A percentile compares a stretch with the other conserved stretches of the same genome.
phyloP scores from a whole-genome alignment of 92 coral and sea anemone genomes.

The Epizoanthus rinbou region DNA sequence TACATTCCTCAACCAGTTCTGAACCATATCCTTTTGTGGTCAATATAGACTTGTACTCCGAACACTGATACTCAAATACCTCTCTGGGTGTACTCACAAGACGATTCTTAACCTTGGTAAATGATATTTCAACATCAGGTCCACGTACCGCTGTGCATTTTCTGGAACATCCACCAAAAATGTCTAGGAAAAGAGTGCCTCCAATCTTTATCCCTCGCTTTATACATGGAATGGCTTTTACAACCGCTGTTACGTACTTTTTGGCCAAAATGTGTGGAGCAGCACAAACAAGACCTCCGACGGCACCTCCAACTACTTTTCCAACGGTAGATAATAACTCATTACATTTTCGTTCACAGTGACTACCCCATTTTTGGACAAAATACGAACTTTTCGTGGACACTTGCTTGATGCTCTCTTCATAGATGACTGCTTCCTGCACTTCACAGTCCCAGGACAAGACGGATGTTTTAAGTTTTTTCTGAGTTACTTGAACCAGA shows the following conservation, averaged over 20 bases:
- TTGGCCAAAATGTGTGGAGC: neutral
- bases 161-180: constrained; percentile 24
- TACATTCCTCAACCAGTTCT: neutral
- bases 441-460: neutral
- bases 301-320: neutral
- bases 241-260: neutral
- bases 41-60: neutral
- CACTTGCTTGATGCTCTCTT: constrained; percentile 8
- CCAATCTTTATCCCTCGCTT: no score
- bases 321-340: no score
- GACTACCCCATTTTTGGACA: constrained; percentile 7
- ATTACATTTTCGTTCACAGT: neutral
- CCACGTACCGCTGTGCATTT: constrained; percentile 14
- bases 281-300: constrained; percentile 8
- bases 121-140: neutral
- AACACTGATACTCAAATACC: neutral
- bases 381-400: neutral
- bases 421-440: neutral
- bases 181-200: neutral
- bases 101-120: neutral
- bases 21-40: constrained; percentile 16
- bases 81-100: neutral
- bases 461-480: neutral
- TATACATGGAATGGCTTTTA: no score
- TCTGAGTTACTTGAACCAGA: constrained; percentile 3